These are phyloP conservation scores for Drosophila birchii DNA, from an alignment of 2,888 invertebrate genomes.

Conservation along the genomic window DNA sequence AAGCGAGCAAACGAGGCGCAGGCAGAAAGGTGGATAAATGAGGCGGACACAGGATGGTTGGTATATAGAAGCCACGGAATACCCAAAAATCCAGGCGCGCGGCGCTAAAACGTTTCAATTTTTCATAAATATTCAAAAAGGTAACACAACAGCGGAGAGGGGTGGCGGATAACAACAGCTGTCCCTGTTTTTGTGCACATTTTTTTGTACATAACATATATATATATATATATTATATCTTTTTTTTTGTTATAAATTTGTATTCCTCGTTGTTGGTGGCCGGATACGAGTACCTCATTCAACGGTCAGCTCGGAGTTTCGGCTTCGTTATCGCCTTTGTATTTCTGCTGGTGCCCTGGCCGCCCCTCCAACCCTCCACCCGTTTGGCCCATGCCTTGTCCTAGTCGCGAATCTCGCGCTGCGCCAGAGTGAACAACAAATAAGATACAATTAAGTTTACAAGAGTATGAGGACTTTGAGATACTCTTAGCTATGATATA, in stretches of 20 bases:
- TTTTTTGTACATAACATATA: conserved; percentile 3
- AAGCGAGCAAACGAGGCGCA: conserved; percentile 58
- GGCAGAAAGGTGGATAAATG: conserved; percentile 19
- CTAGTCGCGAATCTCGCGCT: background rate
- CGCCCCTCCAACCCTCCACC: background rate
- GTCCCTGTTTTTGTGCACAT: conserved; percentile 37
- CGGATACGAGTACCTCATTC: conserved; percentile 50
- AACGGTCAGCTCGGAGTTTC: conserved; percentile 47
- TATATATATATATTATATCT: conserved; percentile 10
- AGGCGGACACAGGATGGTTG: background rate
- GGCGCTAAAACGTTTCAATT: conserved; percentile 78
- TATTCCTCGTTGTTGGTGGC: conserved; percentile 7
- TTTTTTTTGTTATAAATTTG: conserved; percentile 18
- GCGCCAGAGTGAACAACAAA: conserved; percentile 31
- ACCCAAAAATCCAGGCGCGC: conserved; percentile 33
- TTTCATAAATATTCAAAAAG: conserved; percentile 79
- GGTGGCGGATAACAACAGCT: conserved; percentile 59
- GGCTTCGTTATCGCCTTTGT: conserved; percentile 61
- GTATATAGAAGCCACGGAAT: conserved; percentile 22
- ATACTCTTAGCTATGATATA: background rate
- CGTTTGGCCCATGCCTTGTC: background rate
- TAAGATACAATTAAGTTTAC: conserved; percentile 14
- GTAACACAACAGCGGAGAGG: conserved; percentile 51
- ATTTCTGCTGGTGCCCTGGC: conserved; percentile 35
- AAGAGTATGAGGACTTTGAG: background rate